phyloP scores from a whole-genome alignment of 2,113 vertebrate genomes.

The Notechis scutatus region DNA sequence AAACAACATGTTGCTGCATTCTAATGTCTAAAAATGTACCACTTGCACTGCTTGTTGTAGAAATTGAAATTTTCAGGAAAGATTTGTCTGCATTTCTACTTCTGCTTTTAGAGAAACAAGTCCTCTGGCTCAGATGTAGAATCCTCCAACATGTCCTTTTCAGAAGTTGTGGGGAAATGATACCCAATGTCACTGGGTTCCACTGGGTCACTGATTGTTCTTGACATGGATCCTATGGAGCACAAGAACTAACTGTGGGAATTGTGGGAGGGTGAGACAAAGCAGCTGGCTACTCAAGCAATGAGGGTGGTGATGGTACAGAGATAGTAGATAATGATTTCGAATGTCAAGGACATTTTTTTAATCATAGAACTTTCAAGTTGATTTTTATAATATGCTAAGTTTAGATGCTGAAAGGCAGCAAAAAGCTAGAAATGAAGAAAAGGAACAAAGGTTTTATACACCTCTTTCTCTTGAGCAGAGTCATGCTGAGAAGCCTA shows the following conservation, averaged over 20 bases:
- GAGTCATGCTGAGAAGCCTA: not conserved
- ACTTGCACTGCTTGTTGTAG: not conserved
- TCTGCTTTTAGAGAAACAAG: not conserved
- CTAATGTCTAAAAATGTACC: not conserved
- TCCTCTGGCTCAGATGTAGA: not conserved
- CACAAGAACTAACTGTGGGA: not conserved
- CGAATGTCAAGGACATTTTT: not conserved
- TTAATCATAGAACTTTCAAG: not conserved
- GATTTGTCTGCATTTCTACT: not conserved
- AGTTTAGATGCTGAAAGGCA: not conserved
- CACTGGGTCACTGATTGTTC: not conserved
- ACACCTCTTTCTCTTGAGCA: not conserved
- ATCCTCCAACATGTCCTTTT: not conserved
- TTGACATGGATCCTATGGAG: not conserved
- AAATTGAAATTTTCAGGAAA: not conserved
- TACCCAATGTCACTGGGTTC: not conserved
- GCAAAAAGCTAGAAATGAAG: not conserved
- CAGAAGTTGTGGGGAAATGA: not conserved
- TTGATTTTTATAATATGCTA: not conserved
- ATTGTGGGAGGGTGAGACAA: not conserved
- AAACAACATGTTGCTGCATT: not conserved
- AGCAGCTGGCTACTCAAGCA: not conserved
- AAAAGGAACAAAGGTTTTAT: not conserved
- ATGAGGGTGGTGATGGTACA: not conserved
- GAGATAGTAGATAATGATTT: not conserved